These are phyloP conservation scores for Athene noctua DNA, from an alignment of 2,113 vertebrate species.

Conservation along the genomic window DNA sequence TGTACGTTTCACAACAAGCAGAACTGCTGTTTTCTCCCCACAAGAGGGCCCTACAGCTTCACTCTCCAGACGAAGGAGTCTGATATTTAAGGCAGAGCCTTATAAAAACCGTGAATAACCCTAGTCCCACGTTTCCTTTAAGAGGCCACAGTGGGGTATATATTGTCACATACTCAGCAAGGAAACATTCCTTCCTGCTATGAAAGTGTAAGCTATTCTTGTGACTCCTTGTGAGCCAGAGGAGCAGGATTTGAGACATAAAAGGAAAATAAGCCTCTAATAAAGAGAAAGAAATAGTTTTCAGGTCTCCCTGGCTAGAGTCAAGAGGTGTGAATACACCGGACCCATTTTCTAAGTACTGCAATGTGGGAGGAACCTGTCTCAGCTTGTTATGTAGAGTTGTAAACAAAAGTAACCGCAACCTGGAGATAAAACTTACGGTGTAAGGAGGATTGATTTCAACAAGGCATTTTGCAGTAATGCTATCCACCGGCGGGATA, in stretches of 20 bases:
- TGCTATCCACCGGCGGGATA: background rate
- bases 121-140: no score
- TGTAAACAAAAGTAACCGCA: background rate
- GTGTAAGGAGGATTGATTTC: background rate
- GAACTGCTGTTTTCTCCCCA: background rate
- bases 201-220: background rate
- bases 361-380: background rate
- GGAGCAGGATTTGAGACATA: background rate
- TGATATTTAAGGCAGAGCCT: background rate
- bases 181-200: background rate
- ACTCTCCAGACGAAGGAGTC: background rate
- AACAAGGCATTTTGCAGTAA: background rate
- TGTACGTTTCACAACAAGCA: fast-evolving
- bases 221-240: background rate
- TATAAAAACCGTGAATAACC: background rate
- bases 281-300: background rate
- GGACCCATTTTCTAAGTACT: background rate
- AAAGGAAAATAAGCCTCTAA: background rate
- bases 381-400: background rate
- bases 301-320: background rate
- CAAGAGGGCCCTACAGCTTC: constrained; percentile 40
- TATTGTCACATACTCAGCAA: background rate
- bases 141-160: background rate
- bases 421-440: background rate
- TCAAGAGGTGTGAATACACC: background rate